Evolutionary conservation across 2,113 vertebrate genomes (phyloP).

Genomic region (Cromileptes altivelis): DNA sequence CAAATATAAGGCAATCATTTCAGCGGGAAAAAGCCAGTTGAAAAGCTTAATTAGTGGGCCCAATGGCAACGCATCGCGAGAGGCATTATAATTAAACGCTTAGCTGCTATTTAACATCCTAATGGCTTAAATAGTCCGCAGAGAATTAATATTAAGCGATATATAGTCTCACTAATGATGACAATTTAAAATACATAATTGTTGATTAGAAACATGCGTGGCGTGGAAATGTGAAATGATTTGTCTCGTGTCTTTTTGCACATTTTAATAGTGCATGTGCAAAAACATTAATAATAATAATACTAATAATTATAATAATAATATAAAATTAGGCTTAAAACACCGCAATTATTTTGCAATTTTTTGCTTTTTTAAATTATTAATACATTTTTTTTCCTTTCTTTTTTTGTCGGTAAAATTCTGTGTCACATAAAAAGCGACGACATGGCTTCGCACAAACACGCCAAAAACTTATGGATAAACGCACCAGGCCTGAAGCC

Average conservation of each 20-base stretch:
- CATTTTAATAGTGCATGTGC: background rate
- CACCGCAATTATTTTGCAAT: background rate
- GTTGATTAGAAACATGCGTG: constrained; percentile 52
- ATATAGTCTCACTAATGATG: constrained; percentile 65
- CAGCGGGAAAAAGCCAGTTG: constrained; percentile 43
- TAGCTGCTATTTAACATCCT: constrained; percentile 78
- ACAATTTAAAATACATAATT: constrained; percentile 65
- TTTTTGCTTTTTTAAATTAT: background rate
- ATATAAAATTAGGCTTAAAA: background rate
- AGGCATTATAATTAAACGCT: constrained; percentile 81
- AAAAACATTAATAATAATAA: background rate
- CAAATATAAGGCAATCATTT: constrained; percentile 74
- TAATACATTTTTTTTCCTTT: background rate
- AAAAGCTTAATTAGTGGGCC: constrained; percentile 82
- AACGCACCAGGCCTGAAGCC: constrained; percentile 53
- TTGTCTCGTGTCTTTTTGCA: constrained; percentile 12
- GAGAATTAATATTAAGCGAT: constrained; percentile 76
- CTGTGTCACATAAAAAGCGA: constrained; percentile 6
- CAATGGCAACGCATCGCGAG: constrained; percentile 77
- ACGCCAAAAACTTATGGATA: background rate
- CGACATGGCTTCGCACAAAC: background rate
- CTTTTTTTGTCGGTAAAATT: background rate
- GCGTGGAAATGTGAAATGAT: constrained; percentile 2
- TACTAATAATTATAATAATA: constrained; percentile 13
- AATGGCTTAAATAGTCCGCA: constrained; percentile 75